Percentiles rank a stretch among this genome's conserved stretches.
phyloP scores from a whole-genome alignment of 2,113 vertebrate genomes.

The Ellobius talpinus region DNA sequence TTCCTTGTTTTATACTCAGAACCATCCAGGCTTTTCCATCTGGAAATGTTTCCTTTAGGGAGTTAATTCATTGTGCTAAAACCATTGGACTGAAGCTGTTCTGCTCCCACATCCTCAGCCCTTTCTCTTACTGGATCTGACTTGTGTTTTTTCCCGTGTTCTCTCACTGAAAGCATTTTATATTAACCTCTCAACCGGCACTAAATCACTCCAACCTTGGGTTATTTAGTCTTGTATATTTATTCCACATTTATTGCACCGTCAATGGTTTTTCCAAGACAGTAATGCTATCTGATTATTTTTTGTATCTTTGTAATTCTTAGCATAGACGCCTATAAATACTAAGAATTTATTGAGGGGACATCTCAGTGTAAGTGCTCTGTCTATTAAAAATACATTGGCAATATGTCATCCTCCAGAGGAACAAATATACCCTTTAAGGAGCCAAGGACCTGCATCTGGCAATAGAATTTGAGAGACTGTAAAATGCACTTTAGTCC shows the following conservation, averaged over 20 bases:
- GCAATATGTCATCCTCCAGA: neutral
- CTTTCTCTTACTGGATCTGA: conserved; percentile 93
- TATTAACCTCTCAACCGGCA: neutral
- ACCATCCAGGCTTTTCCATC: conserved; percentile 92
- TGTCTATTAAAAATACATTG: neutral
- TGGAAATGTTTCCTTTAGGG: conserved; percentile 90
- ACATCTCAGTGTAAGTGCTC: neutral
- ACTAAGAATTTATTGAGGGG: neutral
- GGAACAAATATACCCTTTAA: neutral
- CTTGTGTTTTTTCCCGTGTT: conserved; percentile 89
- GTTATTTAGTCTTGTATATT: neutral
- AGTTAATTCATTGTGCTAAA: conserved; percentile 89
- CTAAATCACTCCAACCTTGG: neutral
- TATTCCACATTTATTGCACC: neutral
- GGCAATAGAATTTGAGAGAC: neutral
- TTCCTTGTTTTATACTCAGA: conserved; percentile 85
- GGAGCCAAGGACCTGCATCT: neutral
- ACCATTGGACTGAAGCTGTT: conserved; percentile 88
- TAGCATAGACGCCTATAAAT: neutral
- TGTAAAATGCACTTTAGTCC: neutral
- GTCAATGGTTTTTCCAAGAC: neutral
- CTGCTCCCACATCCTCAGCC: conserved; percentile 88
- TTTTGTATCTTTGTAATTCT: neutral
- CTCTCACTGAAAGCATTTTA: neutral
- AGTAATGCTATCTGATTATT: neutral